phyloP scores from a whole-genome alignment of 2,113 vertebrate genomes.

The Caloenas nicobarica region DNA sequence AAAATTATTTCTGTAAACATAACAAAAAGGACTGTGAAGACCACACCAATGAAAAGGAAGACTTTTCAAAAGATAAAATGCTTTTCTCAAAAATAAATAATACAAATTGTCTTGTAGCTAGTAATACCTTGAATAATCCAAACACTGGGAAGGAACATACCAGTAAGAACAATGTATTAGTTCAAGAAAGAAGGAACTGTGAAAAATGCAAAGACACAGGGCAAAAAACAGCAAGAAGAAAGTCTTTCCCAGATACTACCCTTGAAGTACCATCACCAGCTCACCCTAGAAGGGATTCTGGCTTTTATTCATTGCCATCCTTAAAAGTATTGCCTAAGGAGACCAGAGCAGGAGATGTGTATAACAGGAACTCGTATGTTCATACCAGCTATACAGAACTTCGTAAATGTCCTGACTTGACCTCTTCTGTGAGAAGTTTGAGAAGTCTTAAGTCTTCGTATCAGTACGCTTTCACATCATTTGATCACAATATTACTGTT shows the following conservation, averaged over 20 bases:
- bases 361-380: not conserved
- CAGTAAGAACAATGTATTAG: conserved; percentile 41
- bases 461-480: conserved; percentile 22
- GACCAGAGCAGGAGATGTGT: conserved; percentile 39
- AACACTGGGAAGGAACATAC: conserved; percentile 63
- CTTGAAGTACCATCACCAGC: not conserved
- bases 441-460: conserved; percentile 21
- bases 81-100: conserved; percentile 24
- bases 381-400: conserved; percentile 36
- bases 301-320: conserved; percentile 71
- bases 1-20: conserved; percentile 27
- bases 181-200: conserved; percentile 68
- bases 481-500: conserved; percentile 19
- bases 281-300: conserved; percentile 67
- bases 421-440: conserved; percentile 23
- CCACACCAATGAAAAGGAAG: not conserved
- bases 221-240: conserved; percentile 68
- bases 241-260: conserved; percentile 74
- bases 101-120: not conserved
- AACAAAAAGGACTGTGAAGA: not conserved
- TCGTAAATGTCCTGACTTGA: conserved; percentile 35
- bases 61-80: conserved; percentile 25
- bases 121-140: conserved; percentile 49
- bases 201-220: conserved; percentile 50
- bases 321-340: conserved; percentile 60